phyloP scores from a whole-genome alignment of 2,888 invertebrate species.

The Ommatoiulus sabulosus region DNA sequence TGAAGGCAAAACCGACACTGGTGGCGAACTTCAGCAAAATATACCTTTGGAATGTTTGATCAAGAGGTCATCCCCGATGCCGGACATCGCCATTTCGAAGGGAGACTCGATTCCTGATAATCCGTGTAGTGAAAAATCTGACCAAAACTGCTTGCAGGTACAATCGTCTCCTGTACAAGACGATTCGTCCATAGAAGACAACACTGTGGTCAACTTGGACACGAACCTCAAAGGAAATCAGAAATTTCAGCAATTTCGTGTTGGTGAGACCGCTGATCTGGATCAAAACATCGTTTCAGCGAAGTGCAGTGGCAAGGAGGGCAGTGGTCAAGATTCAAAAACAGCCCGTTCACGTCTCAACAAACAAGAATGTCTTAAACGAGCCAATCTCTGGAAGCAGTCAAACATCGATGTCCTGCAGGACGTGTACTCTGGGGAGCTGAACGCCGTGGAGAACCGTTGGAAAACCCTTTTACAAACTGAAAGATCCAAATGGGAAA shows the following conservation, averaged over 20 bases:
- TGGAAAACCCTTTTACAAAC: slow-evolving; percentile 41
- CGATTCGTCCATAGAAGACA: neutral
- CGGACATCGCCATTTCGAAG: neutral
- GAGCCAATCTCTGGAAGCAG: slow-evolving; percentile 24
- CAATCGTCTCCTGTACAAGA: neutral
- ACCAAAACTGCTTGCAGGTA: neutral
- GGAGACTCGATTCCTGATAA: neutral
- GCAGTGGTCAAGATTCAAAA: neutral
- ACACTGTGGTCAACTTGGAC: neutral
- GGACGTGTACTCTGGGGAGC: slow-evolving; percentile 20
- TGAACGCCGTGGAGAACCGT: neutral
- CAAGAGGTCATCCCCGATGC: neutral
- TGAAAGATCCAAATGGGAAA: slow-evolving; percentile 48
- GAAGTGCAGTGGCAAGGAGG: neutral
- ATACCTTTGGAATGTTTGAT: neutral
- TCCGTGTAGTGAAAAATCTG: neutral
- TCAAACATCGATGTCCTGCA: slow-evolving; percentile 12
- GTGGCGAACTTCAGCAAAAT: neutral
- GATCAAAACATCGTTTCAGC: neutral
- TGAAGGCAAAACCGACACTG: neutral
- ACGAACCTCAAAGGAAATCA: neutral
- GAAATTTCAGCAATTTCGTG: neutral
- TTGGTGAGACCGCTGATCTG: neutral
- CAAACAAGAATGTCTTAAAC: neutral
- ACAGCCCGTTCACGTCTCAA: neutral